Evolutionary conservation across 37 sponge, comb jelly and placozoan species (phyloP), one percentile per base, ranked within the genome.

Genomic region (Diacarnus erythraeanus): DNA sequence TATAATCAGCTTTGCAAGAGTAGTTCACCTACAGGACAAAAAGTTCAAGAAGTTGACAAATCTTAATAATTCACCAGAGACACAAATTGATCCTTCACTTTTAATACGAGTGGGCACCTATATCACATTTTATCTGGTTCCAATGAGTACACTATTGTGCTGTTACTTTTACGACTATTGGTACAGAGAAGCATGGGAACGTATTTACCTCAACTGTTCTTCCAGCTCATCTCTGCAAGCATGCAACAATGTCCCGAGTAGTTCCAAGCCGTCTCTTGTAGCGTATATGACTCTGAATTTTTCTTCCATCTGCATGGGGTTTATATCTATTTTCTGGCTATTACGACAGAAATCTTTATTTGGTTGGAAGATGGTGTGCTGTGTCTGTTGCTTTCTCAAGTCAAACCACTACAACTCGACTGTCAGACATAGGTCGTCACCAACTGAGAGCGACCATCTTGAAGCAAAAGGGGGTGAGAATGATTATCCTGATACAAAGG

Each of bases 91-190:
- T 5, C 69, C 37, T 12, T 38, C 59, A 4, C 25, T 35, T 36
- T 42, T 83, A 10, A 35, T 67, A 0, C 60, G 64, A 51, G 57
- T 66, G 17, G 64, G 86, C 5, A 3, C 64, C 29, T 86, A 67
- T 57, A 44, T 74, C 12, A 71, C 71, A 1, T 27, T 86, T 2
- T 73, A 31, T 44, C 67, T 86, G 29, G 3, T 79, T 4, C 54
- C 72, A 25, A 86, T 74, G 73, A 75, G 86, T 31, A 8, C 74
- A 3, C 65, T 79, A 0, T 30, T 86, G 5, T 74, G 72, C 25
- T 31, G 56, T 57, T 79, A 78, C 38, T 74, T 71, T 25, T 79
- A 86, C 51, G 68, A 86, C 8, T 79, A 34, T 59, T 79, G 73
- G 64, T 86, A 54, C 54, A 41, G 79, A 22, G 39, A 42, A 33